These are phyloP conservation scores for Chrysemys picta DNA, from an alignment of 2,113 vertebrate genomes.

Conservation along the genomic window DNA sequence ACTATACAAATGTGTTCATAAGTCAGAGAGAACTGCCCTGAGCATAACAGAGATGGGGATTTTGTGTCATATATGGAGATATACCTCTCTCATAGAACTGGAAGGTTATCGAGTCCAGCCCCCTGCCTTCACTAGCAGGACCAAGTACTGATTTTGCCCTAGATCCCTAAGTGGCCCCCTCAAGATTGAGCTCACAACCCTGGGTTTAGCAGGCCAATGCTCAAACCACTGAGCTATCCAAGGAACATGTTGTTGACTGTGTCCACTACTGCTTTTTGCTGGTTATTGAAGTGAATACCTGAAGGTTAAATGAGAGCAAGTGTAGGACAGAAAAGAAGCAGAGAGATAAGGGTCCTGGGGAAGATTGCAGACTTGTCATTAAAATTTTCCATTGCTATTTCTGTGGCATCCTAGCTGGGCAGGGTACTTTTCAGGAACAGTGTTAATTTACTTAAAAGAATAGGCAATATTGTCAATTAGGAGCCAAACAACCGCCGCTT, in stretches of 20 bases:
- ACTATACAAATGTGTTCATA: rapidly evolving
- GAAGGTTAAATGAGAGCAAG: rapidly evolving
- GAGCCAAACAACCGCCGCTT: neutral
- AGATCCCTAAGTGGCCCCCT: too few species aligned
- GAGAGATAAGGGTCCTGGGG: rapidly evolving
- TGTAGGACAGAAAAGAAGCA: neutral
- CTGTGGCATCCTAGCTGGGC: neutral
- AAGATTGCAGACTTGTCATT: neutral
- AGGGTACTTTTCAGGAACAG: neutral
- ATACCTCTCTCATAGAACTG: too few species aligned
- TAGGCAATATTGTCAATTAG: neutral
- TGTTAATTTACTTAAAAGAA: neutral
- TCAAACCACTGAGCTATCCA: too few species aligned
- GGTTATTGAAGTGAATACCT: rapidly evolving
- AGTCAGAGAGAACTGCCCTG: neutral
- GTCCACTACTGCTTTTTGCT: neutral
- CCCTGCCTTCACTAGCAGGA: too few species aligned
- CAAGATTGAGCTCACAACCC: too few species aligned
- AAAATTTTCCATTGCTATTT: rapidly evolving
- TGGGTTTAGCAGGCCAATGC: too few species aligned
- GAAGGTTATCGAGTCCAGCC: too few species aligned
- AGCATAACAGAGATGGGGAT: rapidly evolving
- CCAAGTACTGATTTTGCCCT: too few species aligned
- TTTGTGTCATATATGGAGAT: neutral
- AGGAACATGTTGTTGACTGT: rapidly evolving